Conservation (phyloP, 2,797 vertebrate genomes). For the Melopsittacus undulatus region DNA sequence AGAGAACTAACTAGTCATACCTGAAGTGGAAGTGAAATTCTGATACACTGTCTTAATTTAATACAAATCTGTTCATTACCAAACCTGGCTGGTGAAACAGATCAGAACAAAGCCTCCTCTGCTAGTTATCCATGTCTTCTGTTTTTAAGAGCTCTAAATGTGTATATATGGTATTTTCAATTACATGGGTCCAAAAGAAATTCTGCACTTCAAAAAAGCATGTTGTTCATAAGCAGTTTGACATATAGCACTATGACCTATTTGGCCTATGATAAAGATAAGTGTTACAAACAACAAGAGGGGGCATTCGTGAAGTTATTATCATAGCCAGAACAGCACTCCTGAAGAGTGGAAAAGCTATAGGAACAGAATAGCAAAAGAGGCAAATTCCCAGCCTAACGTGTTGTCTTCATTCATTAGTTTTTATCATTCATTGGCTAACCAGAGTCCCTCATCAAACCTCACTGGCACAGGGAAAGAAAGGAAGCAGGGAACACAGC, state of each 20-base stretch:
- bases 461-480: background rate
- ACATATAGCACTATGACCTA: background rate
- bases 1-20: background rate
- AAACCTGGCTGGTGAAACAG: background rate
- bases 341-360: background rate
- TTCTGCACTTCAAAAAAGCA: background rate
- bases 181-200: background rate
- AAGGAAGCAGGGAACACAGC: background rate
- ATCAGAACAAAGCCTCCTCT: background rate
- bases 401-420: accelerated
- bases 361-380: background rate
- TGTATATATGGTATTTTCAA: background rate
- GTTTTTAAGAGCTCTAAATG: background rate
- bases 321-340: background rate
- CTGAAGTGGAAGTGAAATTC: background rate
- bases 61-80: background rate
- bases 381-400: background rate
- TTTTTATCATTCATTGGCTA: background rate
- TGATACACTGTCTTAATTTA: background rate
- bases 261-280: background rate
- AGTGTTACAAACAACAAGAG: background rate
- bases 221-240: accelerated
- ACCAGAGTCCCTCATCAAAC: background rate
- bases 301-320: background rate
- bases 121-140: background rate